phyloP scores from a whole-genome alignment of 2,113 vertebrate species.

The Aphyosemion australe region DNA sequence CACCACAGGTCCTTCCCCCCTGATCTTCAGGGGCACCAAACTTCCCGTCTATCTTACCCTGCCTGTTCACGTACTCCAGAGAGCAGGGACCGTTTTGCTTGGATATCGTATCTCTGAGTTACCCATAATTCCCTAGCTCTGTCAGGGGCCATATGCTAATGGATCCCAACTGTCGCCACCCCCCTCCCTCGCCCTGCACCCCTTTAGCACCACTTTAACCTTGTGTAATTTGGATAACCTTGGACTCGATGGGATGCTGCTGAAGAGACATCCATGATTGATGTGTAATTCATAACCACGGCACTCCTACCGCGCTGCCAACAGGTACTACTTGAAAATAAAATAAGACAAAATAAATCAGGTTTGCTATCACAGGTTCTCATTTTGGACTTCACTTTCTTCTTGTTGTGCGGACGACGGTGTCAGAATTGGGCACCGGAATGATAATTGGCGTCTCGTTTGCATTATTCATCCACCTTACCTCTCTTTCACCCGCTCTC shows the following conservation, averaged over 20 bases:
- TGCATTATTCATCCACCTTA: constrained; percentile 82
- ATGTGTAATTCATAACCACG: constrained; percentile 92
- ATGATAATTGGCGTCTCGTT: constrained; percentile 74
- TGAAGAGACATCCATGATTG: constrained; percentile 78
- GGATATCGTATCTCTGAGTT: constrained; percentile 70
- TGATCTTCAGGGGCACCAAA: constrained; percentile 85
- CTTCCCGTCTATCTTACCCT: constrained; percentile 85
- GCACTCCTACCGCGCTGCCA: neutral
- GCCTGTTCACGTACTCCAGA: constrained; percentile 86
- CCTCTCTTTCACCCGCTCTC: constrained; percentile 19
- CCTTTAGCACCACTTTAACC: constrained; percentile 75
- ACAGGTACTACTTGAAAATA: constrained; percentile 64
- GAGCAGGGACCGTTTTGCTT: constrained; percentile 79
- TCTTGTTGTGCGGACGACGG: neutral
- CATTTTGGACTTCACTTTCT: neutral
- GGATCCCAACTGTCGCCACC: constrained; percentile 65
- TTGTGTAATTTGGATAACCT: constrained; percentile 96
- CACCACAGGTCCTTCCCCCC: constrained; percentile 45
- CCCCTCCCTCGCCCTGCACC: neutral
- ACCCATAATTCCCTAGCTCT: constrained; percentile 86
- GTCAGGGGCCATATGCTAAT: constrained; percentile 90
- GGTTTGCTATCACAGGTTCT: no score
- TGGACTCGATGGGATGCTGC: constrained; percentile 84
- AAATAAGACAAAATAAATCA: constrained; percentile 4
- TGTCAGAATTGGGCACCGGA: neutral